A percentile compares a stretch with the other conserved stretches of the same genome.
Evolutionary conservation across 2,888 invertebrate species (phyloP).

Genomic region (Aradus depressus): DNA sequence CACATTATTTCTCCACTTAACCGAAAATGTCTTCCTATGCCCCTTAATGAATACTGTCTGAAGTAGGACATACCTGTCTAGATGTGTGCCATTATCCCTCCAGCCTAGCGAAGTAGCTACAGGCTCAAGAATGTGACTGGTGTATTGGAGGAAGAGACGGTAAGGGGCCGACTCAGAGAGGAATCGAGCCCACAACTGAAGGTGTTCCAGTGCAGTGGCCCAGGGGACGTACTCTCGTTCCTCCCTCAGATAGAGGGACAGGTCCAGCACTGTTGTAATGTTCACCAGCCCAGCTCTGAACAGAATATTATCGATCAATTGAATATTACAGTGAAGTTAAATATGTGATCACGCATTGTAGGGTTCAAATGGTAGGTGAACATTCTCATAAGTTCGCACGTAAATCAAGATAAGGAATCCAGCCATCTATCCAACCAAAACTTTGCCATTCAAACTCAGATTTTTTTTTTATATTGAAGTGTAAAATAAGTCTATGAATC

Average conservation of each 20-base stretch:
- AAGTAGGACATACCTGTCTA: conserved; percentile 49
- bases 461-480: too few relatives aligned
- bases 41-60: too few relatives aligned
- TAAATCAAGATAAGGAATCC: too few relatives aligned
- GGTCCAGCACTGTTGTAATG: conserved; percentile 50
- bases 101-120: conserved; percentile 50
- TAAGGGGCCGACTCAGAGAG: conserved; percentile 59
- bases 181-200: conserved; percentile 60
- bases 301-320: conserved; percentile 10
- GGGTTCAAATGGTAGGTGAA: too few relatives aligned
- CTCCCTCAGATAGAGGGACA: conserved; percentile 53
- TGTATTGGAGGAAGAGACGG: conserved; percentile 52
- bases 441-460: too few relatives aligned
- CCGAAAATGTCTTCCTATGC: too few relatives aligned
- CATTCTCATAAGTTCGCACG: too few relatives aligned
- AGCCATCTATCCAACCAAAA: background rate
- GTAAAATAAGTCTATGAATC: too few relatives aligned
- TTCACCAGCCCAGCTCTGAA: conserved; percentile 51
- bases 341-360: too few relatives aligned
- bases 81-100: conserved; percentile 51
- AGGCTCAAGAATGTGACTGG: conserved; percentile 47
- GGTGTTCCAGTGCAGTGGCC: conserved; percentile 64
- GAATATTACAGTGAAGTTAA: too few relatives aligned
- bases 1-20: too few relatives aligned
- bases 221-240: conserved; percentile 75